Evolutionary conservation across 1,140 invertebrate genomes (phyloP).

Genomic region (Panagrolaimus sp.): DNA sequence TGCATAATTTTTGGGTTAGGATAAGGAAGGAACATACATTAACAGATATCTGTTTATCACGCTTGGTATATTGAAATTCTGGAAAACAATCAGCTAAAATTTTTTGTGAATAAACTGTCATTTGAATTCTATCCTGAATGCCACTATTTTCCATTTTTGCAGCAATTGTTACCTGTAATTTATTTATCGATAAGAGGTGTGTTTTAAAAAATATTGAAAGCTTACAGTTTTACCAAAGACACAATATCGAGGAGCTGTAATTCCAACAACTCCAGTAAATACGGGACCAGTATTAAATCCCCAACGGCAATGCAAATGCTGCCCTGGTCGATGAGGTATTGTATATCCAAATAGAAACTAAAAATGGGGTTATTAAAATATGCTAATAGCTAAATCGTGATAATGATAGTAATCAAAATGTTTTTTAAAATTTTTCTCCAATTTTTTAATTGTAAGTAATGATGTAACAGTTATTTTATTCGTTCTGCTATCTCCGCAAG

Average conservation of each 20-base stretch:
- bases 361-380: not conserved
- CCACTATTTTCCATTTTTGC: conserved; percentile 50
- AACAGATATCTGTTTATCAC: not conserved
- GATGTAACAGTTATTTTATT: no score
- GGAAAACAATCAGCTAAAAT: conserved; percentile 6
- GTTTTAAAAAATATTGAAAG: no score
- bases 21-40: not conserved
- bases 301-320: conserved; percentile 43
- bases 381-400: no score
- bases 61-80: conserved; percentile 4
- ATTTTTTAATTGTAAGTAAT: no score
- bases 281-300: conserved; percentile 46
- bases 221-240: conserved; percentile 40
- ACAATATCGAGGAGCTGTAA: conserved; percentile 46
- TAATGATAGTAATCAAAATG: no score
- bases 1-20: not conserved
- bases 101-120: conserved; percentile 27
- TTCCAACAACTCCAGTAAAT: conserved; percentile 43
- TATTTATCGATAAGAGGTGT: not conserved
- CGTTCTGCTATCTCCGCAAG: no score
- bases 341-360: conserved; percentile 41
- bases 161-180: conserved; percentile 27
- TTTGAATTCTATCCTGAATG: conserved; percentile 40
- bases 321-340: conserved; percentile 41
- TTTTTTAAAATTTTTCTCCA: no score